Conservation (phyloP, 2,113 vertebrate genomes). For the Cochlearius cochlearius region DNA sequence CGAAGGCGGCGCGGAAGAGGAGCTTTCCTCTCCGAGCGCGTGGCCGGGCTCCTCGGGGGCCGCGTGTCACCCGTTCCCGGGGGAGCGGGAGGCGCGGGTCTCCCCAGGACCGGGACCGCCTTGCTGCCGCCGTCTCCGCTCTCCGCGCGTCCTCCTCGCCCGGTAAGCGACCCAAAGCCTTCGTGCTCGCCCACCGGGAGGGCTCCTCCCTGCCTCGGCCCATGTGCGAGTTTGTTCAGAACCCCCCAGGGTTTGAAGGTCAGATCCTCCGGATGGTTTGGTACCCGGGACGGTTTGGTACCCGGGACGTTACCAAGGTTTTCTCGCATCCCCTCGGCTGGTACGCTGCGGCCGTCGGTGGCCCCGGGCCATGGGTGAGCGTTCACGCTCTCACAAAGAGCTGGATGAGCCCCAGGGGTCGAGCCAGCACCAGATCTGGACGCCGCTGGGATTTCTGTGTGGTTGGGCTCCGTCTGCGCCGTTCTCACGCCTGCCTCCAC, state of each 20-base stretch:
- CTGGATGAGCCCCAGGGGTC: not conserved
- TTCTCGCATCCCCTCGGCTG: not conserved
- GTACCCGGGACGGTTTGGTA: not conserved
- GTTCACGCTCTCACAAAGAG: not conserved
- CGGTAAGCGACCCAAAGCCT: not conserved
- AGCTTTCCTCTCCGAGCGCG: not conserved
- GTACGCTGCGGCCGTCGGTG: accelerated
- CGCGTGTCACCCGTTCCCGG: accelerated
- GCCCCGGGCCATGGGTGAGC: not conserved
- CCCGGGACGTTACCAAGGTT: not conserved
- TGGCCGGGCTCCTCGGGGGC: not conserved
- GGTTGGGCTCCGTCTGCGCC: not conserved
- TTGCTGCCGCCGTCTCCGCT: accelerated
- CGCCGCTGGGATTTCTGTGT: not conserved
- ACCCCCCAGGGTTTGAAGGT: not conserved
- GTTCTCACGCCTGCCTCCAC: not conserved
- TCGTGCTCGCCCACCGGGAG: not conserved
- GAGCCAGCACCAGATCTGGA: not conserved
- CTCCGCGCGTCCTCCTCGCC: accelerated
- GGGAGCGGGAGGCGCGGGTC: not conserved
- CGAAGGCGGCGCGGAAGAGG: not conserved
- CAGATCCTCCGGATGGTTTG: not conserved
- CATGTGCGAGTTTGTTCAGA: accelerated
- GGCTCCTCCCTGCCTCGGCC: not conserved
- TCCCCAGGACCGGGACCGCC: not conserved